A percentile compares a stretch with the other conserved stretches of the same genome.
Evolutionary conservation across 2,888 invertebrate genomes (phyloP).

Genomic region (Anoplius nigerrimus): DNA sequence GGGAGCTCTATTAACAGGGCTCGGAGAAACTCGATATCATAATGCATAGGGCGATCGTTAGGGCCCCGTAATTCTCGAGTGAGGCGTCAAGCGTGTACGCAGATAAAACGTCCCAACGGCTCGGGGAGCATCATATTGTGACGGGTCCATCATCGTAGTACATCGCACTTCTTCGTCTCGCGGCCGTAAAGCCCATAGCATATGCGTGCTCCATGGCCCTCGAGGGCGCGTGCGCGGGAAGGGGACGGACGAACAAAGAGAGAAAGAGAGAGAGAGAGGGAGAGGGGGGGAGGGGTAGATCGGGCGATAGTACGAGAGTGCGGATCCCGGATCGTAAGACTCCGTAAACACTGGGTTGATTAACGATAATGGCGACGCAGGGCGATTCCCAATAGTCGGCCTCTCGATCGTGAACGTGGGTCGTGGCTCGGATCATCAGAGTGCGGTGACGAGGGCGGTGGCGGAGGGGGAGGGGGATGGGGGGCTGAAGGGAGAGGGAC

Average conservation of each 20-base stretch:
- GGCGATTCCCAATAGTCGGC: conserved; percentile 50
- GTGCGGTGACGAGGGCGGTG: not conserved
- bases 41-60: conserved; percentile 29
- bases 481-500: conserved; percentile 10
- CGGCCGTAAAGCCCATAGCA: conserved; percentile 30
- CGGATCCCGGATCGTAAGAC: conserved; percentile 27
- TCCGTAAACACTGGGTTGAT: conserved; percentile 58
- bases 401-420: conserved; percentile 38
- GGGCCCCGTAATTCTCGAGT: not conserved
- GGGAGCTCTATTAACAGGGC: no score
- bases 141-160: conserved; percentile 9
- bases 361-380: conserved; percentile 57
- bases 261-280: not conserved
- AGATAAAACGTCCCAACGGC: conserved; percentile 23
- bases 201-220: conserved; percentile 20
- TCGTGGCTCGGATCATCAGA: conserved; percentile 1
- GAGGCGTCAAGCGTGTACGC: conserved; percentile 12
- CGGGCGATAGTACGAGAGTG: conserved; percentile 9
- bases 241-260: not conserved
- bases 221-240: no score
- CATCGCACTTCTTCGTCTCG: conserved; percentile 12
- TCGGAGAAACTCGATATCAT: conserved; percentile 22
- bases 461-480: not conserved
- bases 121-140: not conserved
- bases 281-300: conserved; percentile 20